Conservation (phyloP, 2,797 vertebrate species). For the Acipenser ruthenus region DNA sequence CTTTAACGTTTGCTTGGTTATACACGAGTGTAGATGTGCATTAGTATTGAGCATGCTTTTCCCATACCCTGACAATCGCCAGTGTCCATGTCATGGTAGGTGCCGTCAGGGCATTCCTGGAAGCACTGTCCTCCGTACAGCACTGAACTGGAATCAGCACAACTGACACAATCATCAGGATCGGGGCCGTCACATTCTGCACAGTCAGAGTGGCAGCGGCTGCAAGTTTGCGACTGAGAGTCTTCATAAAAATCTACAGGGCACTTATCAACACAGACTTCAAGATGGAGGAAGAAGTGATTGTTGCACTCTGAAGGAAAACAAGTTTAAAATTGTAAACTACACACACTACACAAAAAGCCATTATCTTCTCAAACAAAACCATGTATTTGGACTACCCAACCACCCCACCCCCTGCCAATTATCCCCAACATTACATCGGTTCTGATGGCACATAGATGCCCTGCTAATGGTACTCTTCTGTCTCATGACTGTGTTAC, state of each 20-base stretch:
- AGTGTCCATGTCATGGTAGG: conserved; percentile 49
- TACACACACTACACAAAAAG: too few relatives aligned
- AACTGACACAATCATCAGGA: conserved; percentile 60
- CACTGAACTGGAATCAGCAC: conserved; percentile 33
- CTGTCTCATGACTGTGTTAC: too few relatives aligned
- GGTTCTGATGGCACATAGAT: too few relatives aligned
- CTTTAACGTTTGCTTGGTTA: too few relatives aligned
- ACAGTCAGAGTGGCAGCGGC: conserved; percentile 64
- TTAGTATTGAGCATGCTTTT: neutral
- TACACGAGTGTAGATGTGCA: too few relatives aligned
- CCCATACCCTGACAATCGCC: conserved; percentile 66
- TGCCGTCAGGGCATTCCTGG: conserved; percentile 52
- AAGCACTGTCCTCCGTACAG: conserved; percentile 62
- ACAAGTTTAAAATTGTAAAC: too few relatives aligned
- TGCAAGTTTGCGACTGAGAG: conserved; percentile 45
- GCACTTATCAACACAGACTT: conserved; percentile 60
- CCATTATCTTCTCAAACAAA: too few relatives aligned
- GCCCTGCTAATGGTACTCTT: too few relatives aligned
- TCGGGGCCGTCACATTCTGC: conserved; percentile 62
- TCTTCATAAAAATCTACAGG: conserved; percentile 58
- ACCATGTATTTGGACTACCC: too few relatives aligned
- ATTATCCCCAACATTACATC: too few relatives aligned
- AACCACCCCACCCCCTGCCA: too few relatives aligned
- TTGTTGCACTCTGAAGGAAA: conserved; percentile 56
- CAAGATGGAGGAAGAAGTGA: conserved; percentile 55